These are phyloP conservation scores for Brachionus koreanus DNA, from an alignment of 1,140 invertebrate species.

Conservation along the genomic window DNA sequence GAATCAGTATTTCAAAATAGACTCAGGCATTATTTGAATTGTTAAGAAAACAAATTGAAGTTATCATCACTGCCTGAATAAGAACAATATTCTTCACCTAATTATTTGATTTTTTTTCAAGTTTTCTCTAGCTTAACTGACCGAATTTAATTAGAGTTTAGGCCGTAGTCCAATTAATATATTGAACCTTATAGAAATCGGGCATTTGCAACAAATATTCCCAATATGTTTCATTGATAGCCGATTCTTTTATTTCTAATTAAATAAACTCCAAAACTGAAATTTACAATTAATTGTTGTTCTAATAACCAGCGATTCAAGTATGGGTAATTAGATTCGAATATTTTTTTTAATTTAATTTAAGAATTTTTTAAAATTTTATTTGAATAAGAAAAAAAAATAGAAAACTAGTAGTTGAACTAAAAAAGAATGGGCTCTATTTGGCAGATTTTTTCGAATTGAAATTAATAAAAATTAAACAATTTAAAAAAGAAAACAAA, in stretches of 20 bases:
- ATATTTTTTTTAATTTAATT: neutral
- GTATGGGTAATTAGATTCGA: neutral
- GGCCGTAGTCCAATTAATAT: constrained; percentile 1
- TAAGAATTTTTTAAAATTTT: neutral
- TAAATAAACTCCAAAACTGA: neutral
- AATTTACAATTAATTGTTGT: neutral
- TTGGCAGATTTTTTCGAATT: neutral
- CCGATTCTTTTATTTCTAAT: neutral
- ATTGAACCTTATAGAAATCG: neutral
- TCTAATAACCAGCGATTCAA: neutral
- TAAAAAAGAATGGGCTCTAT: neutral
- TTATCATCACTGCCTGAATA: neutral
- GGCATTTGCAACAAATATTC: neutral
- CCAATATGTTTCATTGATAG: neutral
- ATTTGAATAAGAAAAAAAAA: neutral
- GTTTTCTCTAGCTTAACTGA: neutral
- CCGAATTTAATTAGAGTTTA: neutral
- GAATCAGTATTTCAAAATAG: neutral
- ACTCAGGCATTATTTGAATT: neutral
- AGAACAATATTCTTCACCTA: constrained; percentile 2
- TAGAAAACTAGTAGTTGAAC: neutral
- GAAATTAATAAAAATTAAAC: neutral
- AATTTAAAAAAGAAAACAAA: neutral
- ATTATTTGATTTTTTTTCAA: constrained; percentile 10
- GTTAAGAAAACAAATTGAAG: neutral